Conservation (phyloP, 2,888 invertebrate genomes). For the Adineta ricciae region DNA sequence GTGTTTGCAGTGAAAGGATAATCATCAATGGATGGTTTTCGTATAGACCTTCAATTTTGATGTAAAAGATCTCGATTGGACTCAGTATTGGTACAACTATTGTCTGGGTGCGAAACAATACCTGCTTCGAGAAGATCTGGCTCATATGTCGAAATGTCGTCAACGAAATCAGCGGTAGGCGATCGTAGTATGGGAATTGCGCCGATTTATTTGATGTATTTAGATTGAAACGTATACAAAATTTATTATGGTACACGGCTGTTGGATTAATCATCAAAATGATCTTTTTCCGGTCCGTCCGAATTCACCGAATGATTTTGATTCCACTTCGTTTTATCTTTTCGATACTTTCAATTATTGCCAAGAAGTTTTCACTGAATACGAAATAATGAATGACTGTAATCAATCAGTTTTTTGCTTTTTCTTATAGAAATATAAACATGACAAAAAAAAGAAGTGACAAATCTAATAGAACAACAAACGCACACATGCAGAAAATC, state of each 20-base stretch:
- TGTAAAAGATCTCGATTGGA: constrained; percentile 28
- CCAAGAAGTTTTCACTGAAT: neutral
- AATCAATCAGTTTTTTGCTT: neutral
- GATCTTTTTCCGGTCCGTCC: constrained; percentile 22
- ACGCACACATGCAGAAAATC: neutral
- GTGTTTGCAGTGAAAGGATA: neutral
- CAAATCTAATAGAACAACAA: neutral
- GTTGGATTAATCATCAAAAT: constrained; percentile 22
- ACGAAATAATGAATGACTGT: neutral
- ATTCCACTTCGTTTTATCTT: neutral
- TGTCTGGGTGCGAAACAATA: constrained; percentile 32
- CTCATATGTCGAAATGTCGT: constrained; percentile 25
- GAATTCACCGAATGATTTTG: neutral
- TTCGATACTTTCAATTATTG: neutral
- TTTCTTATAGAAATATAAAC: neutral
- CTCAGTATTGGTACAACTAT: constrained; percentile 24
- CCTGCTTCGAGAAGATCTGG: constrained; percentile 31
- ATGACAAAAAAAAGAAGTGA: neutral
- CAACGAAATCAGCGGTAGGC: constrained; percentile 24
- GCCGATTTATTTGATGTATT: neutral
- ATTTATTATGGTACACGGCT: constrained; percentile 5
- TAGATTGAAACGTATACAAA: constrained; percentile 29
- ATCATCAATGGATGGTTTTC: neutral
- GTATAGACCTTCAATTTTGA: constrained; percentile 33
- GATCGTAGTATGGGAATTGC: neutral